Evolutionary conservation across 2,113 vertebrate genomes (phyloP).

Genomic region (Nothobranchius furzeri): DNA sequence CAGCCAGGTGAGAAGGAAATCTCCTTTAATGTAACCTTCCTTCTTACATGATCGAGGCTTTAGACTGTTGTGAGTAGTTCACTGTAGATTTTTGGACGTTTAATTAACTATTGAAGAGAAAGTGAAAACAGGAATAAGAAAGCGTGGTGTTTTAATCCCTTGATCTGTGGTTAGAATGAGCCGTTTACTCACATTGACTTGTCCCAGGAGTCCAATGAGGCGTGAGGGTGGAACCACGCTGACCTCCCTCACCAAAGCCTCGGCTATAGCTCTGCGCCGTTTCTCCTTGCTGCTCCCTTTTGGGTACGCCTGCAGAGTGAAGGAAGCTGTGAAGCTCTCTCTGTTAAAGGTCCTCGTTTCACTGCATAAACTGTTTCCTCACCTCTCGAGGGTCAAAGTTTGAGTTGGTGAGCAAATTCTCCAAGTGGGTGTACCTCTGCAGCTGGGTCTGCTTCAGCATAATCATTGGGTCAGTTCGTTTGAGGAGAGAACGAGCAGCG

Average conservation of each 20-base stretch:
- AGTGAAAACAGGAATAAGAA: too few relatives aligned
- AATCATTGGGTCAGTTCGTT: constrained; percentile 98
- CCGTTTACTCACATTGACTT: constrained; percentile 81
- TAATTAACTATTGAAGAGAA: too few relatives aligned
- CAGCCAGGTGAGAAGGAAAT: too few relatives aligned
- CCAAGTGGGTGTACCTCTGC: constrained; percentile 90
- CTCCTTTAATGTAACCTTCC: too few relatives aligned
- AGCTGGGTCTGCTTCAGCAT: constrained; percentile 97
- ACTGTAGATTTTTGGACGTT: too few relatives aligned
- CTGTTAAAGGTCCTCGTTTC: background rate
- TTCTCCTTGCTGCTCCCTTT: constrained; percentile 98
- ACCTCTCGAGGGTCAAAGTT: constrained; percentile 98
- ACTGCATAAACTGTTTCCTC: background rate
- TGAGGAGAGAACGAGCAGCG: constrained; percentile 92
- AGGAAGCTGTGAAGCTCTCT: background rate
- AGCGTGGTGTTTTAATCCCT: too few relatives aligned
- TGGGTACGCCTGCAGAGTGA: constrained; percentile 85
- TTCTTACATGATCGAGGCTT: too few relatives aligned
- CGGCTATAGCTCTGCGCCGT: constrained; percentile 91
- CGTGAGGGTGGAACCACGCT: constrained; percentile 98
- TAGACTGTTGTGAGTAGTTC: too few relatives aligned
- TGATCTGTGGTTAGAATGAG: background rate
- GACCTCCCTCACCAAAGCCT: constrained; percentile 93
- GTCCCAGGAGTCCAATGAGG: constrained; percentile 93
- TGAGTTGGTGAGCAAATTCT: constrained; percentile 91